Percentiles rank a stretch among this genome's conserved stretches.
Evolutionary conservation across 30 jellyfish, hydroid and myxozoan genomes (phyloP).

Genomic region (Aurelia aurita complex sp. Pacific): DNA sequence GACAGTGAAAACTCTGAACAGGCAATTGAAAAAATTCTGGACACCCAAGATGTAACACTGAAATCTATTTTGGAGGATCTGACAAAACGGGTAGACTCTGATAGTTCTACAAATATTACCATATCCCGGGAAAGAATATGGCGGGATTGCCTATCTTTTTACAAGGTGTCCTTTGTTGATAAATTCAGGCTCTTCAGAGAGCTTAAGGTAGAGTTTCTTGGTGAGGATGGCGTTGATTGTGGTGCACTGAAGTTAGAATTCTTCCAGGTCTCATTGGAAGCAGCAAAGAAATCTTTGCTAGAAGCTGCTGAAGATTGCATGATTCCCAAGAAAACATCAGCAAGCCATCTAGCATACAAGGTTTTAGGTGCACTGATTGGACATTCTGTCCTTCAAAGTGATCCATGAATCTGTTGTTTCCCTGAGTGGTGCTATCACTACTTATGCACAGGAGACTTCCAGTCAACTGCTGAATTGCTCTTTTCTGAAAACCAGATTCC

Average conservation of each 20-base stretch:
- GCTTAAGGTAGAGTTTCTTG: constrained; percentile 25
- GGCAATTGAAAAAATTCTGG: no score
- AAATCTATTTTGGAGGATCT: background rate
- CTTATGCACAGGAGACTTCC: constrained; percentile 27
- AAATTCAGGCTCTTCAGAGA: constrained; percentile 16
- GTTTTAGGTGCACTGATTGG: constrained; percentile 30
- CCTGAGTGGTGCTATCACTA: constrained; percentile 14
- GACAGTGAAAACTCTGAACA: no score
- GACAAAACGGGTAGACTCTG: background rate
- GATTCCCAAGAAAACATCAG: constrained; percentile 26
- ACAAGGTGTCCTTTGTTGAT: constrained; percentile 18
- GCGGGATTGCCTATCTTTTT: constrained; percentile 23
- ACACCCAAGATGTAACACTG: no score
- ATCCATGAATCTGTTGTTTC: constrained; percentile 14
- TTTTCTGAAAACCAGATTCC: constrained; percentile 22
- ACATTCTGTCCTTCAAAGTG: constrained; percentile 12
- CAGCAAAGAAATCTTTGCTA: constrained; percentile 1
- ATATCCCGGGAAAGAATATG: constrained; percentile 12
- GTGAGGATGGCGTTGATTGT: constrained; percentile 38
- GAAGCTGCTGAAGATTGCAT: constrained; percentile 10
- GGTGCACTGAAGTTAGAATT: constrained; percentile 20
- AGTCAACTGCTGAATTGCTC: constrained; percentile 20
- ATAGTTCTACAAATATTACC: background rate
- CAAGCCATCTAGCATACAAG: constrained; percentile 13
- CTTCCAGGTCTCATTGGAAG: constrained; percentile 10